Evolutionary conservation across 2,113 vertebrate species (phyloP), one percentile per base, ranked within the genome.

Genomic region (Rana temporaria): DNA sequence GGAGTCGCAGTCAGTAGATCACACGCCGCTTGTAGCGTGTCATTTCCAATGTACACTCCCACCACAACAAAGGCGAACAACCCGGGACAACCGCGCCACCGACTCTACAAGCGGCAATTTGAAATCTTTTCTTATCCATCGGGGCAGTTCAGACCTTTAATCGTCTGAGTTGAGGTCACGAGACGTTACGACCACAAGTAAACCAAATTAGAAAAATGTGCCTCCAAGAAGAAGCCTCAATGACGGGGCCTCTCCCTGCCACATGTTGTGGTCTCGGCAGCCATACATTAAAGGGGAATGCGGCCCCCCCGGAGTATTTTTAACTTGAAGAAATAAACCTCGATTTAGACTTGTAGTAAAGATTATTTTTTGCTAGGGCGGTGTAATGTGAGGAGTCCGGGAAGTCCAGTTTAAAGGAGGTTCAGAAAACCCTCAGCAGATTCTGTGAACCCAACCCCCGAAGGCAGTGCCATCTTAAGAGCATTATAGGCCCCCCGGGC

Each of bases 71-170:
- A 57, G 56, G 2, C 4, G n/a, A 7, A 62, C 18, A 62, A 22
- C 19, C 9, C 17, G 20, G 11, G 22, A 63, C 19, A 20, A 63
- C 22, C 0, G 24, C 60, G 1, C 20, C 11, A 48, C 14, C 7
- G 60, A 16, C 11, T 4, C 4, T 8, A 26, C 12, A 2, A 26
- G 60, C 20, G 60, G 60, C 17, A 17, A 19, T 26, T 7, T 26
- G 20, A 12, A 26, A 63, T 63, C 60, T 63, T 63, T 63, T 63
- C 60, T 63, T 63, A 63, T 63, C 60, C 60, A 12, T 63, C 5
- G 60, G 60, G 11, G 3, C 14, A 26, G 22, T 20, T 63, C n/a
- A 63, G 17, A 63, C 60, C 60, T 63, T 63, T 63, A 19, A 63
- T 63, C 12, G 12, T 22, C 19, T n/a, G 20, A 24, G n/a, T 14